Evolutionary conservation across 2,797 vertebrate species (phyloP), one percentile per base, ranked within the genome.

Genomic region (Sarcophilus harrisii): DNA sequence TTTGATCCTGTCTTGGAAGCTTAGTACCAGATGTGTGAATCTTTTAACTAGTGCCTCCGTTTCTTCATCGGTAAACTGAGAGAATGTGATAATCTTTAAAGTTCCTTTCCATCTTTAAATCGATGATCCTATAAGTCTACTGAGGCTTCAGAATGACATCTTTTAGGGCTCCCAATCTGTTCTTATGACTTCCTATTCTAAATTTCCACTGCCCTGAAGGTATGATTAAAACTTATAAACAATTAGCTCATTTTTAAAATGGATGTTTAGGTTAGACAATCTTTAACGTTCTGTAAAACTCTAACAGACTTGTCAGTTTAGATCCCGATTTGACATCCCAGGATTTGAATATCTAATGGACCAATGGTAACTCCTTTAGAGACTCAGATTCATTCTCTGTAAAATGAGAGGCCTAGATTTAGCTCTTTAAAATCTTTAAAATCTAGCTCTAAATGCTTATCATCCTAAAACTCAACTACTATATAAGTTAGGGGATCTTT

Each of bases 381-480:
- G 10, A 87, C 21, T 87, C 38, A 27, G 38, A 27, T 49, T 87
- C 38, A 27, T 49, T 87, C 45, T 27, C 73, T 87, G 73, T 73
- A 73, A 73, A 73, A 73, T 21, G n/a, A 49, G 21, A 38, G 9
- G 38, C 10, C 1, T 49, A 9, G 9, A 45, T 27, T 27, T 11
- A 45, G 38, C 24, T n/a, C n/a, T n/a, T n/a, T n/a, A n/a, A n/a
- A 9, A 24, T 11, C 21, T 45, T 27, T 87, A 87, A 87, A 87
- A 11, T 87, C 38, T 81, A 4, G 38, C 3, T 45, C 21, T 87
- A 94, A 94, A 92, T 91, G 90, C 92, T 94, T 54, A 95, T 21
- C 52, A 32, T 93, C 45, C 87, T 18, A 94, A 87, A 59, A 91
- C 81, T 58, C 49, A 90, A 91, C 21, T 14, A 94, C 92, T 62